Conservation (phyloP, 1,140 invertebrate genomes). For the Ceratosolen fusciceps region DNA sequence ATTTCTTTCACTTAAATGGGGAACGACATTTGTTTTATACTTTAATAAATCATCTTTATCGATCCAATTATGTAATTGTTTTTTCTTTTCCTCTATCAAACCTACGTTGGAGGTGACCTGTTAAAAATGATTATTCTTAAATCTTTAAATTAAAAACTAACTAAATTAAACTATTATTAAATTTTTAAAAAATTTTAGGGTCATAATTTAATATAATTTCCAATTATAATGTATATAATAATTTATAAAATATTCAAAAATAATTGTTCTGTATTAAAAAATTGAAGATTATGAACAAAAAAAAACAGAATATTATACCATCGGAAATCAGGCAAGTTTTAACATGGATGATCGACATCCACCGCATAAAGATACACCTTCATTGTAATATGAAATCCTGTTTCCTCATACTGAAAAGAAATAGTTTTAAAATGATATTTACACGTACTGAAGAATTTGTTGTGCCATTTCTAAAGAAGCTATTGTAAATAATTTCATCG, state of each 20-base stretch:
- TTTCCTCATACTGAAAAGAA: background rate
- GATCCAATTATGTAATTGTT: background rate
- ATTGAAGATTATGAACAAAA: background rate
- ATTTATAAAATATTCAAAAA: background rate
- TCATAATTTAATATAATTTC: too few relatives aligned
- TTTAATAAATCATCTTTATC: background rate
- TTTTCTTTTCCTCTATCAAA: background rate
- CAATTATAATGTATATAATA: background rate
- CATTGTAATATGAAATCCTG: background rate
- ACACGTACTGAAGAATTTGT: background rate
- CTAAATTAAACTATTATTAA: too few relatives aligned
- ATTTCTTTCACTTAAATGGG: background rate
- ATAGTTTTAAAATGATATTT: background rate
- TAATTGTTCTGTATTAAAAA: background rate
- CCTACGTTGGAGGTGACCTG: background rate
- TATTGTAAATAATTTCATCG: constrained; percentile 60
- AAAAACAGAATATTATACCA: background rate
- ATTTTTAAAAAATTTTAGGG: too few relatives aligned
- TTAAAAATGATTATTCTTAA: background rate
- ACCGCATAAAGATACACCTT: background rate
- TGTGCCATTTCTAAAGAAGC: background rate
- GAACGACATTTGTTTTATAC: background rate
- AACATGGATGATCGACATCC: background rate
- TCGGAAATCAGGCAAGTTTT: background rate
- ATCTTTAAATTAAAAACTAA: background rate